These are phyloP conservation scores for Gymnoscopelus microlampas DNA, from an alignment of 2,797 vertebrate genomes.

Conservation along the genomic window DNA sequence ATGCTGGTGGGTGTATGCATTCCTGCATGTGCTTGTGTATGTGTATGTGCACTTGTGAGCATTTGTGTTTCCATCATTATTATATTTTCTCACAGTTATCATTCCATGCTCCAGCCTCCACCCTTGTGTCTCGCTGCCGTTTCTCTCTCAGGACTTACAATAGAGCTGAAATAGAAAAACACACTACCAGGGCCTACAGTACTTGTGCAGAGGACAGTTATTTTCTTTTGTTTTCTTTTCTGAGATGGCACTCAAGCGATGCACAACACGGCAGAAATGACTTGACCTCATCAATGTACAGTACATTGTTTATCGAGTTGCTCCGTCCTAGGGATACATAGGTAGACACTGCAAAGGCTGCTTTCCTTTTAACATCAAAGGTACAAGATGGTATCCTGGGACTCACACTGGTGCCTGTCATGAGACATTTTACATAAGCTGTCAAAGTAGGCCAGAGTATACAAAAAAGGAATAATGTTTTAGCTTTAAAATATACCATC, in stretches of 20 bases:
- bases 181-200: too few species aligned
- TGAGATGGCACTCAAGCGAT: slow-evolving; percentile 37
- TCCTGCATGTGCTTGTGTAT: too few species aligned
- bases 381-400: slow-evolving; percentile 39
- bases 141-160: too few species aligned
- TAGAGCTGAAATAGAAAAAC: too few species aligned
- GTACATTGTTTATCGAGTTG: slow-evolving; percentile 56
- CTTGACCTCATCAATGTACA: slow-evolving; percentile 20
- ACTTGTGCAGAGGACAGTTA: slow-evolving; percentile 30
- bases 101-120: too few species aligned
- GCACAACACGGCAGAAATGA: slow-evolving; percentile 55
- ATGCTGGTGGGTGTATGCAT: too few species aligned
- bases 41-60: too few species aligned
- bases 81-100: too few species aligned
- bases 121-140: too few species aligned
- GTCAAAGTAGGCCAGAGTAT: slow-evolving; percentile 36
- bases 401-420: background rate
- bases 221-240: slow-evolving; percentile 18
- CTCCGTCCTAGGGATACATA: slow-evolving; percentile 8
- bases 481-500: slow-evolving; percentile 2
- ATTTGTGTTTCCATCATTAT: too few species aligned
- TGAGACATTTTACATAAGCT: slow-evolving; percentile 21
- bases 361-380: slow-evolving; percentile 43
- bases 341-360: slow-evolving; percentile 34
- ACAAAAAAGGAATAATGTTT: slow-evolving; percentile 21